Evolutionary conservation across 2,113 vertebrate genomes (phyloP).

Genomic region (Gopherus evgoodei): DNA sequence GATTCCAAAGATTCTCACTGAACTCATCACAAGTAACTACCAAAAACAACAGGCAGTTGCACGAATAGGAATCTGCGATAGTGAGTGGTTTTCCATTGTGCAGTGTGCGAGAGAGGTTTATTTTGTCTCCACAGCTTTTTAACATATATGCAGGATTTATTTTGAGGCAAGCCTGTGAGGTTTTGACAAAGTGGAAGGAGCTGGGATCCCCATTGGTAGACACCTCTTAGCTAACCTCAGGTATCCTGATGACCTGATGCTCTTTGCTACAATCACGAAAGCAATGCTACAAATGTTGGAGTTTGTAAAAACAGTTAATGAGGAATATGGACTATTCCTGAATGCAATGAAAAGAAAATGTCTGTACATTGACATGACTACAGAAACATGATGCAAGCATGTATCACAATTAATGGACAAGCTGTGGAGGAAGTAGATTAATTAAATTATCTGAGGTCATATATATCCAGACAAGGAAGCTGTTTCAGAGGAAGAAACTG

Average conservation of each 20-base stretch:
- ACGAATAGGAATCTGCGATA: too few species aligned
- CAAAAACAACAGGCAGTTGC: too few species aligned
- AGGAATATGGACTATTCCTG: background rate
- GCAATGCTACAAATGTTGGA: background rate
- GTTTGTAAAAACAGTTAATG: background rate
- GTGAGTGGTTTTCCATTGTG: too few species aligned
- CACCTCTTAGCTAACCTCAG: background rate
- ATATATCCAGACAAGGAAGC: background rate
- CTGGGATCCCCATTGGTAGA: background rate
- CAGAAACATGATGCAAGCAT: background rate
- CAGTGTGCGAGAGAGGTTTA: too few species aligned
- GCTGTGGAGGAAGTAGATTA: background rate
- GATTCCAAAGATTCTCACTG: too few species aligned
- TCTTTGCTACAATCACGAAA: background rate
- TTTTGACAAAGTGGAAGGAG: background rate
- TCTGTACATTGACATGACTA: background rate
- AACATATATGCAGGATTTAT: too few species aligned
- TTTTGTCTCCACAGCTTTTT: too few species aligned
- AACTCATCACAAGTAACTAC: too few species aligned
- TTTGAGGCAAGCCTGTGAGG: background rate
- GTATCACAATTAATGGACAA: background rate
- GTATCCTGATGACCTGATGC: background rate
- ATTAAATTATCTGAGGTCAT: background rate
- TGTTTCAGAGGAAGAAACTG: background rate
- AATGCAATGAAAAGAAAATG: background rate